Percentiles rank a stretch among this genome's conserved stretches.
Evolutionary conservation across 2,888 invertebrate species (phyloP).

Genomic region (Philereme vetulata): DNA sequence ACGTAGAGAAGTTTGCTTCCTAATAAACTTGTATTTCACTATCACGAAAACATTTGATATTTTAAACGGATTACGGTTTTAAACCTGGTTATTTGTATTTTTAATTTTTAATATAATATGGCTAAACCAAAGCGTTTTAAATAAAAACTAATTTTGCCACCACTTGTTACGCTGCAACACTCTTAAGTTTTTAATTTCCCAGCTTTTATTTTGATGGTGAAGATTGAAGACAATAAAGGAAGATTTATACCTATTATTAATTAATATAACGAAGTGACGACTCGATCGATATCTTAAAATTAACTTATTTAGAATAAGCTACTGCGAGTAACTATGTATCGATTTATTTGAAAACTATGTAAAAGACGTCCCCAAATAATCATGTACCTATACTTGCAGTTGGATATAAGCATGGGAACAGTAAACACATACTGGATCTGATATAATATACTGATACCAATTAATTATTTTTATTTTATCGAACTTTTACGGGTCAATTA

Average conservation of each 20-base stretch:
- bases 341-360: conserved; percentile 51
- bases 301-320: conserved; percentile 72
- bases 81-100: conserved; percentile 64
- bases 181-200: conserved; percentile 45
- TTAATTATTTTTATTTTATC: conserved; percentile 14
- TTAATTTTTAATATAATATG: conserved; percentile 57
- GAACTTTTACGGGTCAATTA: conserved; percentile 24
- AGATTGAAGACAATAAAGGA: conserved; percentile 82
- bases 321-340: conserved; percentile 51
- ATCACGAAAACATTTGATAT: conserved; percentile 45
- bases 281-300: conserved; percentile 75
- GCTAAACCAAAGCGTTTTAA: conserved; percentile 75
- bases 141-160: conserved; percentile 64
- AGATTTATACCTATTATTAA: conserved; percentile 80
- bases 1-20: conserved; percentile 40
- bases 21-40: conserved; percentile 45
- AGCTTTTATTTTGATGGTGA: conserved; percentile 72
- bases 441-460: conserved; percentile 12
- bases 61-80: conserved; percentile 66
- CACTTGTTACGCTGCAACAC: conserved; percentile 59
- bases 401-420: conserved; percentile 44
- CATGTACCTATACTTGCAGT: conserved; percentile 46
- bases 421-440: conserved; percentile 26
- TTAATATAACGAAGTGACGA: conserved; percentile 73
- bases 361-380: conserved; percentile 50